phyloP scores from a whole-genome alignment of 2,797 vertebrate species.

The Hapalemur alaotrensis region DNA sequence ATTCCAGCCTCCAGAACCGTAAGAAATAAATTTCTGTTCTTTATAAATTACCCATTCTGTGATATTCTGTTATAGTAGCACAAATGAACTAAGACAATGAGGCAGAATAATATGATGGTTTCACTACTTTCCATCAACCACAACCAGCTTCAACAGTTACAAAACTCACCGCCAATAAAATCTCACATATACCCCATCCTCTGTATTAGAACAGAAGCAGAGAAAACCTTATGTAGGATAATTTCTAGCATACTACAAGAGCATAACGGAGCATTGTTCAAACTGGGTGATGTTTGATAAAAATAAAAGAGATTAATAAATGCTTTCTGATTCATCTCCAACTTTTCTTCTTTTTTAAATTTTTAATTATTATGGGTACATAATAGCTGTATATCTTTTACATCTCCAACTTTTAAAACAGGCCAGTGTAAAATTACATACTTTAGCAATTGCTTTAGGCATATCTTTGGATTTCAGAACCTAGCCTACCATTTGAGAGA shows the following conservation, averaged over 20 bases:
- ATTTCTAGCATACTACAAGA: not conserved
- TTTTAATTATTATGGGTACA: not conserved
- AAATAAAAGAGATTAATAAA: not conserved
- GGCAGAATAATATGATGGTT: not conserved
- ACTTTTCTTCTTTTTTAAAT: not conserved
- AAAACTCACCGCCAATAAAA: not conserved
- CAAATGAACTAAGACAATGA: not conserved
- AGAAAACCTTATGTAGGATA: not conserved
- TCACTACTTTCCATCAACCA: not conserved
- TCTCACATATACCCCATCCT: not conserved
- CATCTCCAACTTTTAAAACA: not conserved
- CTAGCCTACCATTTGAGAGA: not conserved
- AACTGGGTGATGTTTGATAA: not conserved
- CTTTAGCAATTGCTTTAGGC: not conserved
- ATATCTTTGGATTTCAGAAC: not conserved
- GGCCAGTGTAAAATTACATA: not conserved
- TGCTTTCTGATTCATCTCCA: not conserved
- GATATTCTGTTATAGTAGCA: not conserved
- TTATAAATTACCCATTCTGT: not conserved
- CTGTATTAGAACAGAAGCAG: not conserved
- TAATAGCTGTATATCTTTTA: not conserved
- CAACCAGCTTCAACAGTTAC: not conserved
- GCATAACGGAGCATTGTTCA: not conserved
- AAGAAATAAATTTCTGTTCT: not conserved
- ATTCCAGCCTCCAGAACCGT: not conserved